A percentile compares a stretch with the other conserved stretches of the same genome.
Evolutionary conservation across 2,888 invertebrate species (phyloP).

Genomic region (Ernsta delagoae): DNA sequence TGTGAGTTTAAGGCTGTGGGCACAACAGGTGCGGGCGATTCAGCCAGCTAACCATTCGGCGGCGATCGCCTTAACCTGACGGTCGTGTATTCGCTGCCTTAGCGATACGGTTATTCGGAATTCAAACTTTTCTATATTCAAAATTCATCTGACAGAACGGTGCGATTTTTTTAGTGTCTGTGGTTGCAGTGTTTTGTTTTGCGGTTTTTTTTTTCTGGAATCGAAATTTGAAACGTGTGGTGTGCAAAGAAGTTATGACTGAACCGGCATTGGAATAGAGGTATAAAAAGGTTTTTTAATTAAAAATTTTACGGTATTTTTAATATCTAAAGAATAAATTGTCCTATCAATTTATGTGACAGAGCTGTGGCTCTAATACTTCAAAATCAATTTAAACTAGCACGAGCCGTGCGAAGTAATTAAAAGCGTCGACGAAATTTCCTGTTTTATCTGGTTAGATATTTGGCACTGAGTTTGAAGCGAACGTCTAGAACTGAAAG

Average conservation of each 20-base stretch:
- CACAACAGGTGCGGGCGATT: constrained; percentile 69
- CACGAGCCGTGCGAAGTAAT: constrained; percentile 4
- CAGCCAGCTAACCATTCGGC: constrained; percentile 56
- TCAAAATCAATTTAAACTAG: constrained; percentile 16
- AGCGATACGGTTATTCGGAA: constrained; percentile 30
- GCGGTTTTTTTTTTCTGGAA: background rate
- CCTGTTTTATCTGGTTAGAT: background rate
- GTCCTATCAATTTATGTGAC: background rate
- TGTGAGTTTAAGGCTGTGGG: constrained; percentile 19
- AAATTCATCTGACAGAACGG: constrained; percentile 25
- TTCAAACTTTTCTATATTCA: constrained; percentile 43
- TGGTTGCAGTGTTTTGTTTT: constrained; percentile 20
- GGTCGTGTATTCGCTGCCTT: constrained; percentile 51
- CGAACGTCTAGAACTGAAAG: background rate
- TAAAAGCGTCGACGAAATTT: constrained; percentile 7
- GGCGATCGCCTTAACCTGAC: constrained; percentile 56
- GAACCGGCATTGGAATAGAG: constrained; percentile 26
- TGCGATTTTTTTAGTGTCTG: constrained; percentile 26
- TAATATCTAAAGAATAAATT: background rate
- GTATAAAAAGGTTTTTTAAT: constrained; percentile 22
- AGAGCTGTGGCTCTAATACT: background rate
- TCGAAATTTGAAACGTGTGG: constrained; percentile 19
- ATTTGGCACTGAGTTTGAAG: background rate
- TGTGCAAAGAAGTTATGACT: constrained; percentile 22
- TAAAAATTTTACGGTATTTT: background rate